Evolutionary conservation across 2,888 invertebrate species (phyloP).

Genomic region (Gymnocheta viridis): DNA sequence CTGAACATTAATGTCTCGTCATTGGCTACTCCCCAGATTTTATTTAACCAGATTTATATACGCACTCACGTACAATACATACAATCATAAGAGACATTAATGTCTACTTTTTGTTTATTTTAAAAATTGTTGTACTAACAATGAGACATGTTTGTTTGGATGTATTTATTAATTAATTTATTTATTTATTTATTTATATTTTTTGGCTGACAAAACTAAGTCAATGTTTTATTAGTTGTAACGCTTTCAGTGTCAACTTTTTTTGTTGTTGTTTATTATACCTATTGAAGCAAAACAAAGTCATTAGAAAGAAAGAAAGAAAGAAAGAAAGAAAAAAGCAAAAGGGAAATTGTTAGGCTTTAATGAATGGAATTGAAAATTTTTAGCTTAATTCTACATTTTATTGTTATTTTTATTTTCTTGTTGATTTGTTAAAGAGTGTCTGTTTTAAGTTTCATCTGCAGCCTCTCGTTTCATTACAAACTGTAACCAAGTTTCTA

Average conservation of each 20-base stretch:
- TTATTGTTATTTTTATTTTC: not conserved
- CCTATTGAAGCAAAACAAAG: not conserved
- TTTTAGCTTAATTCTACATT: not conserved
- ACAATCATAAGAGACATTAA: slow-evolving; percentile 6
- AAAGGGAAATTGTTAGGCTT: not conserved
- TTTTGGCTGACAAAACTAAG: slow-evolving; percentile 57
- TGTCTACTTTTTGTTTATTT: slow-evolving; percentile 24
- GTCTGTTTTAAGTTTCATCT: not conserved
- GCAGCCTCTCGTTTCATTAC: not conserved
- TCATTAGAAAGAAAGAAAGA: no score
- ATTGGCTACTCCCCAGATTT: slow-evolving; percentile 32
- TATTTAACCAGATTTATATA: not conserved
- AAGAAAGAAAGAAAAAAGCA: no score
- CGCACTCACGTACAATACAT: no score
- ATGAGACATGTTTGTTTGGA: not conserved
- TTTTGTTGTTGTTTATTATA: not conserved
- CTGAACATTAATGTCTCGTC: not conserved
- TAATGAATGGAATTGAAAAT: not conserved
- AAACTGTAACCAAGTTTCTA: not conserved
- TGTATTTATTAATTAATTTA: not conserved
- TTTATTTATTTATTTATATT: not conserved
- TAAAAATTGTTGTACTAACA: not conserved
- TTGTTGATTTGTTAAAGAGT: not conserved
- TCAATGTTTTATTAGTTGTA: slow-evolving; percentile 42
- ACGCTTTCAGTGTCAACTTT: slow-evolving; percentile 18